Evolutionary conservation across 2,888 invertebrate genomes (phyloP), one percentile per base, ranked within the genome.

Genomic region (Trichopoda pennipes): DNA sequence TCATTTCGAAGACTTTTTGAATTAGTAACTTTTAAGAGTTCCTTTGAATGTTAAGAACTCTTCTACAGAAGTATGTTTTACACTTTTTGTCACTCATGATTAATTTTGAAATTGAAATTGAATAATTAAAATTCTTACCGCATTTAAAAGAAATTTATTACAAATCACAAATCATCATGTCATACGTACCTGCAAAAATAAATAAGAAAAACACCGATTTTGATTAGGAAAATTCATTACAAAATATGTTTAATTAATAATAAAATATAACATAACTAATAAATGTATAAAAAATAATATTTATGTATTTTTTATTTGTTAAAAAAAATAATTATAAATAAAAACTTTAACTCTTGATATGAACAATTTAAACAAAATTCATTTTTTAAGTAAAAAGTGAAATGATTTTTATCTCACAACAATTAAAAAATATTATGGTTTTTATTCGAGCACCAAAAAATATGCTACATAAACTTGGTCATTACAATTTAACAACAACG

Each of bases 371-470:
- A 23, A 23, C 4, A 44, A n/a, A 21, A 16, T 16, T 35, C 16
- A 8, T 17, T 70, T 17, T 35, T 21, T 17, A 1, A 17, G 44
- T 9, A 16, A 44, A 35, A n/a, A 8, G 61, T 8, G 1, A 55
- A 55, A 55, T 82, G 79, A 79, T 75, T 82, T 70, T 79, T 82
- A 82, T 82, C 82, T 79, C 68, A 53, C 49, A 70, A 76, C 82
- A 82, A 82, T 82, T 82, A 82, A 82, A 82, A 82, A 82, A 75
- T 76, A 82, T 82, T 82, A 79, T 72, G 44, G 16, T 0, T 38
- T 49, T 53, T 23, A 19, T 35, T 44, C 6, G 56, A 49, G 51
- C 42, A 32, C 23, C 44, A 9, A 75, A 66, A 75, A 75, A 35
- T 58, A 58, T 70, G 69, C 69, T 10, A 69, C 56, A 49, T 49